These are phyloP conservation scores for Apocrypta bakeri DNA, from an alignment of 1,140 invertebrate genomes.

Conservation along the genomic window DNA sequence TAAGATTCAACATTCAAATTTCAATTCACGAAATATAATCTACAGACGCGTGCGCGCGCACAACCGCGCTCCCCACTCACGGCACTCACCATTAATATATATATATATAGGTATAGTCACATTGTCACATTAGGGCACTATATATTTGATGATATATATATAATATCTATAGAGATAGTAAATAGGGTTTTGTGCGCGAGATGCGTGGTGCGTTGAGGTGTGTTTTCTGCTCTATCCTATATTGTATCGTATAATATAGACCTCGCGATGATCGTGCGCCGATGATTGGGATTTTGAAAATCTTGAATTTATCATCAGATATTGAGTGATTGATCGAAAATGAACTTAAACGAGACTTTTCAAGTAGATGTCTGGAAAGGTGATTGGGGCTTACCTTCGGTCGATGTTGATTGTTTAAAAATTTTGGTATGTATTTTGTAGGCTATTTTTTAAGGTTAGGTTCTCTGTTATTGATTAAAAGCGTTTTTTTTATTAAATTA, in stretches of 20 bases:
- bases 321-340: conserved; percentile 23
- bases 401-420: conserved; percentile 86
- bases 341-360: conserved; percentile 54
- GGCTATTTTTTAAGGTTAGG: conserved; percentile 51
- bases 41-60: too few relatives aligned
- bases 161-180: too few relatives aligned
- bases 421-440: conserved; percentile 79
- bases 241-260: too few relatives aligned
- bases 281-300: conserved; percentile 56
- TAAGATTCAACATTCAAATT: too few relatives aligned
- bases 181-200: too few relatives aligned
- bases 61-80: too few relatives aligned
- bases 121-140: too few relatives aligned
- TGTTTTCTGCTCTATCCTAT: neutral
- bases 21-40: too few relatives aligned
- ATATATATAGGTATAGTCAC: too few relatives aligned
- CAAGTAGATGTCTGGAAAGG: conserved; percentile 86
- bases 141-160: too few relatives aligned
- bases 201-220: too few relatives aligned
- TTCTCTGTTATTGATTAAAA: conserved; percentile 37
- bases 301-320: neutral
- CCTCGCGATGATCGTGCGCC: conserved; percentile 33
- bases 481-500: conserved; percentile 42
- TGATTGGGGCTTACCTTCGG: conserved; percentile 88
- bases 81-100: too few relatives aligned